A percentile compares a stretch with the other conserved stretches of the same genome.
phyloP scores from a whole-genome alignment of 2,797 vertebrate genomes.

The Sarcophilus harrisii region DNA sequence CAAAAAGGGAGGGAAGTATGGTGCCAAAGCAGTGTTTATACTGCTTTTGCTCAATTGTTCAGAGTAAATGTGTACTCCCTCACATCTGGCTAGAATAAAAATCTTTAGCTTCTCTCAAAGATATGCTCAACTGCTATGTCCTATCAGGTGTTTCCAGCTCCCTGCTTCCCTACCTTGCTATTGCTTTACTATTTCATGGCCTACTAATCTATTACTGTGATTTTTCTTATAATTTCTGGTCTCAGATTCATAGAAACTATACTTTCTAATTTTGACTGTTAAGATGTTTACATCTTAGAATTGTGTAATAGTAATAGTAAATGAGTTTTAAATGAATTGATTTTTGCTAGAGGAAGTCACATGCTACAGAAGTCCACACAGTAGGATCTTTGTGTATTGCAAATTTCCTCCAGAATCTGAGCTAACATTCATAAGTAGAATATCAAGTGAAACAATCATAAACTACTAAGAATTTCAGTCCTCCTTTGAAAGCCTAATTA shows the following conservation, averaged over 20 bases:
- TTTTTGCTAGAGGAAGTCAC: not conserved
- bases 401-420: not conserved
- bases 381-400: not conserved
- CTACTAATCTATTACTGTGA: not conserved
- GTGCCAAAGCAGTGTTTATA: not conserved
- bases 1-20: not conserved
- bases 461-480: not conserved
- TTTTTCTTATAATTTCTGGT: not conserved
- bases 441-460: not conserved
- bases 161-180: not conserved
- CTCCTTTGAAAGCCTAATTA: not conserved
- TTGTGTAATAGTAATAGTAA: not conserved
- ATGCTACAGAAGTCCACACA: not conserved
- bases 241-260: not conserved
- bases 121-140: not conserved
- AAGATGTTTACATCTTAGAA: not conserved
- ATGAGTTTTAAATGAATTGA: not conserved
- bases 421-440: not conserved
- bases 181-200: not conserved
- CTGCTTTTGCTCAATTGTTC: not conserved
- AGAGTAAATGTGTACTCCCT: not conserved
- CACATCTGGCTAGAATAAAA: not conserved
- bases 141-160: not conserved
- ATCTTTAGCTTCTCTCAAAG: not conserved
- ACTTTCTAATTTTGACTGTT: not conserved